Evolutionary conservation across 2,113 vertebrate species (phyloP).

Genomic region (Potamarius usumacintae): DNA sequence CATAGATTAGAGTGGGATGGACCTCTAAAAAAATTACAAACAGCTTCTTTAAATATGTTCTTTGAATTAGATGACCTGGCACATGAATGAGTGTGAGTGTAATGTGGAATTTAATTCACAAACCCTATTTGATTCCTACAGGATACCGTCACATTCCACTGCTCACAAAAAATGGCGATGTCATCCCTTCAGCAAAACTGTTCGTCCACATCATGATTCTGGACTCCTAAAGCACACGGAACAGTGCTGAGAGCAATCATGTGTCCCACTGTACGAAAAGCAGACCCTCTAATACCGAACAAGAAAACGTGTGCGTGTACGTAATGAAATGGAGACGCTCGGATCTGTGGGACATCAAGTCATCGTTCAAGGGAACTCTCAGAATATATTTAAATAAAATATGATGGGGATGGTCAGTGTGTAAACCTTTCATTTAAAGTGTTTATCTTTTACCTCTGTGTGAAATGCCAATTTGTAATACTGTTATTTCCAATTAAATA

Average conservation of each 20-base stretch:
- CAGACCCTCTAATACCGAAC: neutral
- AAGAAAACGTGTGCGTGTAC: neutral
- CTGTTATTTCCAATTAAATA: neutral
- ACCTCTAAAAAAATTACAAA: neutral
- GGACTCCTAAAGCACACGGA: slow-evolving; percentile 55
- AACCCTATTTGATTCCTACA: slow-evolving; percentile 55
- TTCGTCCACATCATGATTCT: slow-evolving; percentile 82
- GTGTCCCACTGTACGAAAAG: neutral
- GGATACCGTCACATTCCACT: slow-evolving; percentile 94
- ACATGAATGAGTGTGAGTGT: neutral
- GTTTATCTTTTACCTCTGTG: neutral
- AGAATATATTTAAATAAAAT: neutral
- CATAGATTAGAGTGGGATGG: neutral
- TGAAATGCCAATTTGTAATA: no score
- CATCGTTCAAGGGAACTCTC: neutral
- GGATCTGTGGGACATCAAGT: neutral
- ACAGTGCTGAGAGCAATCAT: neutral
- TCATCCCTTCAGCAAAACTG: slow-evolving; percentile 82
- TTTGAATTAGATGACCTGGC: neutral
- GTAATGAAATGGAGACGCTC: neutral
- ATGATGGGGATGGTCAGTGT: neutral
- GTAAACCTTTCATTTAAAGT: neutral
- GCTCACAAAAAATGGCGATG: slow-evolving; percentile 81
- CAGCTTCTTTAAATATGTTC: neutral
- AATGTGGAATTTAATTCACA: neutral